phyloP scores from a whole-genome alignment of 2,113 vertebrate genomes.

The crab-eating macaque (Macaca fascicularis) region T2T-MFA8v1.1 NC_088379.1:24997501-24998000 shows the following conservation, averaged over 20 bases:
- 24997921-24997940: background rate
- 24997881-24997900: constrained; percentile 61
- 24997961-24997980: constrained; percentile 59
- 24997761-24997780: background rate
- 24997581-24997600: background rate
- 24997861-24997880: background rate
- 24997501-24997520: background rate
- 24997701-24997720: background rate
- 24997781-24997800: background rate
- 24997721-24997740: background rate
- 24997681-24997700: background rate
- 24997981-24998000: constrained; percentile 73
- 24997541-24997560: background rate
- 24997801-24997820: background rate
- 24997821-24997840: constrained; percentile 39
- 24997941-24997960: background rate
- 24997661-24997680: background rate
- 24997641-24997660: background rate
- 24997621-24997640: background rate
- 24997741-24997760: background rate
- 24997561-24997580: background rate
- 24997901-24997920: constrained; percentile 52
- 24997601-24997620: background rate
- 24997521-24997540: constrained; percentile 39
- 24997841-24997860: constrained; percentile 50